phyloP scores from a whole-genome alignment of 1,140 invertebrate species.

The Lethrus apterus region DNA sequence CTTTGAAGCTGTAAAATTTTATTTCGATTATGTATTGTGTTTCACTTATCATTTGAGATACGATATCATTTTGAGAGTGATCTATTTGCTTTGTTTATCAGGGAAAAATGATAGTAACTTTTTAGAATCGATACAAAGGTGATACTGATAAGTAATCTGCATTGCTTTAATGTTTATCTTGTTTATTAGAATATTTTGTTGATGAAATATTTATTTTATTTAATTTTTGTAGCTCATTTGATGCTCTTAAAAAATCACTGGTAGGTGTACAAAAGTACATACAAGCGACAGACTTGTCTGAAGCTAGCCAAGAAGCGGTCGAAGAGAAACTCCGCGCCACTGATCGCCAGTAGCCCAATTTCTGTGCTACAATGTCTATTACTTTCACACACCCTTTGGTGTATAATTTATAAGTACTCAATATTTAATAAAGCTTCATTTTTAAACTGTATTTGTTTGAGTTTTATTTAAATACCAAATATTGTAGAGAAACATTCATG shows the following conservation, averaged over 20 bases:
- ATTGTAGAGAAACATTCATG: constrained; percentile 11
- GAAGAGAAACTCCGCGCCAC: constrained; percentile 88
- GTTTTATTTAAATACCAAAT: constrained; percentile 16
- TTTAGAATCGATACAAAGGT: too few relatives aligned
- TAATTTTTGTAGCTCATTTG: constrained; percentile 78
- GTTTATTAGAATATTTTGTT: too few relatives aligned
- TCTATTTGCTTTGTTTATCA: too few relatives aligned
- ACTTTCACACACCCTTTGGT: constrained; percentile 32
- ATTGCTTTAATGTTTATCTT: too few relatives aligned
- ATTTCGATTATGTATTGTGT: too few relatives aligned
- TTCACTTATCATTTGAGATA: too few relatives aligned
- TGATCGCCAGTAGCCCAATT: constrained; percentile 70
- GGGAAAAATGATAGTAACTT: too few relatives aligned
- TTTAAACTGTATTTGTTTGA: constrained; percentile 30
- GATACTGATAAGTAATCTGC: too few relatives aligned
- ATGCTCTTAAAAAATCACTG: constrained; percentile 90
- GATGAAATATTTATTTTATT: too few relatives aligned
- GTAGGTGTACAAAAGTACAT: constrained; percentile 96
- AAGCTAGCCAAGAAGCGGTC: constrained; percentile 84
- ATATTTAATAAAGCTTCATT: constrained; percentile 43
- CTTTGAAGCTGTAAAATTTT: too few relatives aligned
- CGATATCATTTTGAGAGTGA: too few relatives aligned
- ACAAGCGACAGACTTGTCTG: constrained; percentile 87
- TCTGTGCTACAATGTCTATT: constrained; percentile 26
- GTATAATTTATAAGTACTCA: constrained; percentile 42